phyloP scores from a whole-genome alignment of 2,888 invertebrate genomes.

The Drosophila kuntzei region DNA sequence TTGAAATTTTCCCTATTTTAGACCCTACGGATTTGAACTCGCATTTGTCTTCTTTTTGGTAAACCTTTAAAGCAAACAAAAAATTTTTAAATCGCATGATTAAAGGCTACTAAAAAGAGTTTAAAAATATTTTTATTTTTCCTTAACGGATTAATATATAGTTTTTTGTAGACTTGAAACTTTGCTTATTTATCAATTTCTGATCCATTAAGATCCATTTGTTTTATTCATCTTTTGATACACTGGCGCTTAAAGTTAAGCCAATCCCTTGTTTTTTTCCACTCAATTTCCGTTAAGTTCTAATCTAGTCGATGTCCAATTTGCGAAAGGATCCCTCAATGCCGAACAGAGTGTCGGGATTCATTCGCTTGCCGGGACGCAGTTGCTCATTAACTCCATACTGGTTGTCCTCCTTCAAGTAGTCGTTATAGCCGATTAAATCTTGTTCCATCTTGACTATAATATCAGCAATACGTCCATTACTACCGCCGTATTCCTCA shows the following conservation, averaged over 20 bases:
- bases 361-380: slow-evolving; percentile 62
- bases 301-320: slow-evolving; percentile 75
- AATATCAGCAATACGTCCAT: slow-evolving; percentile 85
- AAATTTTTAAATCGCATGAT: no score
- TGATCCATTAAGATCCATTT: no score
- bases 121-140: no score
- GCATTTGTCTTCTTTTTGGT: no score
- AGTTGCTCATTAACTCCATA: slow-evolving; percentile 75
- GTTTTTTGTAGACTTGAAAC: no score
- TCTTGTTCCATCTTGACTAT: slow-evolving; percentile 58
- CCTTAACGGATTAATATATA: no score
- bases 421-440: slow-evolving; percentile 57
- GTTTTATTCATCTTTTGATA: slow-evolving; percentile 2
- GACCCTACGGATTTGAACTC: no score
- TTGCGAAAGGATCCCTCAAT: slow-evolving; percentile 81
- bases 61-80: no score
- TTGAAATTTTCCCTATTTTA: no score
- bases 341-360: slow-evolving; percentile 72
- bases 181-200: no score
- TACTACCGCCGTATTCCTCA: slow-evolving; percentile 88
- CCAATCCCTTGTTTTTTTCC: slow-evolving; percentile 3
- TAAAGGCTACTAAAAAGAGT: no score
- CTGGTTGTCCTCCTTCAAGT: slow-evolving; percentile 71
- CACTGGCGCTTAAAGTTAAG: no score
- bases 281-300: slow-evolving; percentile 25